Evolutionary conservation across 2,888 invertebrate genomes (phyloP), one percentile per base, ranked within the genome.

Genomic region (Capitulum mitella): DNA sequence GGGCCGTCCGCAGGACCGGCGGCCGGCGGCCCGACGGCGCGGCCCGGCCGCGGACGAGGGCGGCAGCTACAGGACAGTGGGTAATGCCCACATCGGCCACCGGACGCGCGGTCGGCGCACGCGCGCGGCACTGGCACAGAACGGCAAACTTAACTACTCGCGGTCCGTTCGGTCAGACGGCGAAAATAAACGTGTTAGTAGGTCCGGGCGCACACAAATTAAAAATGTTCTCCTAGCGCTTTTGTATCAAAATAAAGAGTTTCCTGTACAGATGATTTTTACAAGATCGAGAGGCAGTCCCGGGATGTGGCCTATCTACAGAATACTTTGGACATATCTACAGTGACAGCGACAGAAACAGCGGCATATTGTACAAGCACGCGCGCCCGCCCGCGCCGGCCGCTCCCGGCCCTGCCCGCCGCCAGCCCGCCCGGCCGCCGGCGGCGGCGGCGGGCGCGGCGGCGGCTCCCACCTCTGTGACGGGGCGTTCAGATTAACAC

Each of bases 261-360:
- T 34, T 16, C 64, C 64, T 64, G 64, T 64, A 64, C 64, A 64
- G 64, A 64, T 64, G 64, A 64, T 64, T 64, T 64, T 64, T 64
- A 64, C 64, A 64, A 64, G 64, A 64, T 64, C 34, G 64, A 64
- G 64, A 64, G 16, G 14, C 19, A 3, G 29, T 64, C 64, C 34
- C 19, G 64, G 64, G 64, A 64, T 64, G n/a, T n/a, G 64, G 64
- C 29, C 64, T 64, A 64, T 64, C 64, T 64, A 64, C 64, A 64
- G 32, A 64, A 64, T 64, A 32, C 34, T 64, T 64, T 64, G 64
- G 64, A 64, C 64, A 64, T 64, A 64, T 64, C 64, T 64, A 64
- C 64, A 64, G 64, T 64, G 64, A 37, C 64, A 37, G 64, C 61
- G 61, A 61, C 61, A 61, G 61, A 61, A 26, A 61, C 3, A 26